Evolutionary conservation across 64 coral and sea anemone genomes (phyloP).

Genomic region (Astreopora myriophthalma): DNA sequence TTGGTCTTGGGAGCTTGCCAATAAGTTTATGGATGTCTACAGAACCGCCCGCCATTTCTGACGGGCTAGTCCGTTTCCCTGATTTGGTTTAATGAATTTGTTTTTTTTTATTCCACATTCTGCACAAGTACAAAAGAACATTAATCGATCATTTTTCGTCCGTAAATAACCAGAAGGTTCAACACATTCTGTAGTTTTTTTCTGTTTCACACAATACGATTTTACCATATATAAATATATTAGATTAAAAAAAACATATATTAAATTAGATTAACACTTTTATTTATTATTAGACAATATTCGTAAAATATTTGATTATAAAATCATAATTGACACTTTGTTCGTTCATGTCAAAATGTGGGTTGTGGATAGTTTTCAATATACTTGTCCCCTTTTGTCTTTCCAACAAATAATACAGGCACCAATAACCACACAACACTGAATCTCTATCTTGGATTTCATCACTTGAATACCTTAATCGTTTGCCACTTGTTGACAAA

Average conservation of each 20-base stretch:
- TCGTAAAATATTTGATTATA: neutral
- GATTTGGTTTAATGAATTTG: too few relatives aligned
- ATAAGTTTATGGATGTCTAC: neutral
- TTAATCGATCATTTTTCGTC: too few relatives aligned
- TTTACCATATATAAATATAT: neutral
- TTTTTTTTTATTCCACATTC: too few relatives aligned
- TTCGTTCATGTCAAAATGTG: neutral
- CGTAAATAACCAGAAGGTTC: too few relatives aligned
- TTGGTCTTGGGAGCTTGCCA: neutral
- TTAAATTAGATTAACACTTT: too few relatives aligned
- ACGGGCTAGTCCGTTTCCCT: too few relatives aligned
- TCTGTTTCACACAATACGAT: neutral
- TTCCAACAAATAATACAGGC: neutral
- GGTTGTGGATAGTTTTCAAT: neutral
- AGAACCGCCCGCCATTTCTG: too few relatives aligned
- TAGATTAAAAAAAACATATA: too few relatives aligned
- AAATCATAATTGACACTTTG: neutral
- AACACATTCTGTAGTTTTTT: neutral
- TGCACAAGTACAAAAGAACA: too few relatives aligned
- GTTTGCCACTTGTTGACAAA: neutral
- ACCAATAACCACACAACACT: conserved; percentile 29
- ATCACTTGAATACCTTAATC: neutral
- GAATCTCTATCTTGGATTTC: conserved; percentile 29
- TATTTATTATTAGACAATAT: too few relatives aligned
- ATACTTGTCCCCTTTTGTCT: neutral